Percentiles rank a stretch among this genome's conserved stretches.
Conservation (phyloP, 2,888 invertebrate species). For the Eilema caniola region DNA sequence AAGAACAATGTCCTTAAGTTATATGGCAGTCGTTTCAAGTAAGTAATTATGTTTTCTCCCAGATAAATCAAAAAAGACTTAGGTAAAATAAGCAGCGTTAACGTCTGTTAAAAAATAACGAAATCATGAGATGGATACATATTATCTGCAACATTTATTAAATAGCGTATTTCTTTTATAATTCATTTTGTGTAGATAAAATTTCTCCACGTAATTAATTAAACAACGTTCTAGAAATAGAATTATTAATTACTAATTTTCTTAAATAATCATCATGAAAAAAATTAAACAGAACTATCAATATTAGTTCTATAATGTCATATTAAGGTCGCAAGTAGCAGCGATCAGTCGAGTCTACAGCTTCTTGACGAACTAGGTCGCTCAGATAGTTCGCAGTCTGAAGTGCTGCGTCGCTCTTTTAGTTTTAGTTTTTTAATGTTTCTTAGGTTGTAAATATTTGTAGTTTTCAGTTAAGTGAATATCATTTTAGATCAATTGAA, state of each 20-base stretch:
- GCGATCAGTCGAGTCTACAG: neutral
- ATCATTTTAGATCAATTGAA: too few relatives aligned
- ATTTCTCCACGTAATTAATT: too few relatives aligned
- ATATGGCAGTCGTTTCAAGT: slow-evolving; percentile 13
- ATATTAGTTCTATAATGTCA: neutral
- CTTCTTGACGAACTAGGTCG: neutral
- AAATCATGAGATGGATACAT: neutral
- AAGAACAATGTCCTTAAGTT: slow-evolving; percentile 19
- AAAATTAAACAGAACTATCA: neutral
- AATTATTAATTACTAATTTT: too few relatives aligned
- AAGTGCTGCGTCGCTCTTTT: neutral
- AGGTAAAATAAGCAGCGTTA: neutral
- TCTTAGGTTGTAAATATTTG: neutral
- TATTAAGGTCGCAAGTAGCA: neutral
- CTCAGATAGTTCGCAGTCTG: neutral
- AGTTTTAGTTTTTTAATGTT: neutral
- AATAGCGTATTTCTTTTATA: too few relatives aligned
- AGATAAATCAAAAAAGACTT: neutral
- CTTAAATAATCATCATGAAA: too few relatives aligned
- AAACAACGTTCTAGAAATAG: too few relatives aligned
- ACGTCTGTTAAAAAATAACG: neutral
- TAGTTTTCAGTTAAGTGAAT: neutral
- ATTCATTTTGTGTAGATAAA: too few relatives aligned
- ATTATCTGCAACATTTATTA: too few relatives aligned
- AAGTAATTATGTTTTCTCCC: slow-evolving; percentile 4